Evolutionary conservation across 2,888 invertebrate genomes (phyloP).

Genomic region (Punctoribates punctum): DNA sequence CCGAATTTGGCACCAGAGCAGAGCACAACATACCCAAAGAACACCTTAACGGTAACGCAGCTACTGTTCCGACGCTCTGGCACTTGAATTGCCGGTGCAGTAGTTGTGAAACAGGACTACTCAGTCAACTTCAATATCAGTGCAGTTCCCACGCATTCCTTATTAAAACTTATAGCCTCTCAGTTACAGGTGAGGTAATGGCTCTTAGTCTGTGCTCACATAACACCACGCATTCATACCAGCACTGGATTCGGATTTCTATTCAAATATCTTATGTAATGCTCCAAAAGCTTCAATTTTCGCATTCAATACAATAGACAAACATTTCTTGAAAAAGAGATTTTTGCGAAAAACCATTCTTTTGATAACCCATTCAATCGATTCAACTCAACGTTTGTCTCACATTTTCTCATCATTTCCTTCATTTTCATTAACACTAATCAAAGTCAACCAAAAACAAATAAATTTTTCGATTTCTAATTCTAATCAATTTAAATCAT

Average conservation of each 20-base stretch:
- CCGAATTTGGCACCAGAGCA: neutral
- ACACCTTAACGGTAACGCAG: constrained; percentile 29
- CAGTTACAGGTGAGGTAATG: constrained; percentile 32
- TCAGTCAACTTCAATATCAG: neutral
- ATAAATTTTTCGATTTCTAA: too few relatives aligned
- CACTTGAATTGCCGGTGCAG: constrained; percentile 12
- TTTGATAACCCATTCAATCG: constrained; percentile 6
- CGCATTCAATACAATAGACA: neutral
- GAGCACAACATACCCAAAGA: neutral
- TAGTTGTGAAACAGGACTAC: constrained; percentile 10
- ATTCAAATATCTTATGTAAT: constrained; percentile 8
- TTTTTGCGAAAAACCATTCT: neutral
- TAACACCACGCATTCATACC: neutral
- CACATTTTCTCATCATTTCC: neutral
- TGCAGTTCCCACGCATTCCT: constrained; percentile 31
- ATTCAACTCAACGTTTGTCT: neutral
- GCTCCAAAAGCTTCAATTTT: neutral
- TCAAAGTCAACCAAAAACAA: too few relatives aligned
- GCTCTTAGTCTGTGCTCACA: neutral
- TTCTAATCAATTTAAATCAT: too few relatives aligned
- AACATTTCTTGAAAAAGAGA: neutral
- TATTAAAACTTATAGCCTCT: constrained; percentile 31
- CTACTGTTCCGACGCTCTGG: constrained; percentile 24
- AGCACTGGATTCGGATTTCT: constrained; percentile 11
- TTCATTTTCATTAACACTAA: neutral